These are phyloP conservation scores for Vanacampus margaritifer DNA, from an alignment of 2,113 vertebrate species.

Conservation along the genomic window DNA sequence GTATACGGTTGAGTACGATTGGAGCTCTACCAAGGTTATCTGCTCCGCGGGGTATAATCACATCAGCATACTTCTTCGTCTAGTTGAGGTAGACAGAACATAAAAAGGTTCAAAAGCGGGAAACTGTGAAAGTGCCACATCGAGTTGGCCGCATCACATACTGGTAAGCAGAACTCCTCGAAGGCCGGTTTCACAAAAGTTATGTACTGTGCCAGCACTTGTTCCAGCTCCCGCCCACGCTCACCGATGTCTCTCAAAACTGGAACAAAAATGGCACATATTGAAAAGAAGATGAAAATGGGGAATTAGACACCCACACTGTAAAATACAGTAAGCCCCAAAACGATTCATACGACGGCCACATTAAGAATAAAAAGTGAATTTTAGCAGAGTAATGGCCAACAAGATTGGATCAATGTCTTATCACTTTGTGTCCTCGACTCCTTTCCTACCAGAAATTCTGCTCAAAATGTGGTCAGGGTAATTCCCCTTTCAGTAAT, in stretches of 20 bases:
- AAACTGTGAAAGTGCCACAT: not conserved
- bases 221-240: conserved; percentile 88
- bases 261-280: conserved; percentile 37
- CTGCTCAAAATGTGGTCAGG: no score
- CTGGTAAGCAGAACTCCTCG: conserved; percentile 97
- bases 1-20: not conserved
- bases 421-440: not conserved
- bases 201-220: conserved; percentile 92
- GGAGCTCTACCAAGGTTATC: conserved; percentile 87
- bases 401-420: not conserved
- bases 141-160: conserved; percentile 64
- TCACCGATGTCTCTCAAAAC: conserved; percentile 93
- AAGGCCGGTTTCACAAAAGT: conserved; percentile 97
- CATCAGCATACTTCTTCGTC: conserved; percentile 99
- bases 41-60: conserved; percentile 95
- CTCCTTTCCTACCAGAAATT: no score
- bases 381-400: not conserved
- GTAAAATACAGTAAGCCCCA: not conserved
- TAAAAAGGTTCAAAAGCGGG: not conserved
- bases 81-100: conserved; percentile 43
- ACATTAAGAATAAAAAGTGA: not conserved
- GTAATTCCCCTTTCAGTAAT: no score
- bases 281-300: conserved; percentile 9
- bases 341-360: not conserved
- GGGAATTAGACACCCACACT: not conserved